Evolutionary conservation across 2,797 vertebrate species (phyloP), one percentile per base, ranked within the genome.

Genomic region (Antrozous pallidus): DNA sequence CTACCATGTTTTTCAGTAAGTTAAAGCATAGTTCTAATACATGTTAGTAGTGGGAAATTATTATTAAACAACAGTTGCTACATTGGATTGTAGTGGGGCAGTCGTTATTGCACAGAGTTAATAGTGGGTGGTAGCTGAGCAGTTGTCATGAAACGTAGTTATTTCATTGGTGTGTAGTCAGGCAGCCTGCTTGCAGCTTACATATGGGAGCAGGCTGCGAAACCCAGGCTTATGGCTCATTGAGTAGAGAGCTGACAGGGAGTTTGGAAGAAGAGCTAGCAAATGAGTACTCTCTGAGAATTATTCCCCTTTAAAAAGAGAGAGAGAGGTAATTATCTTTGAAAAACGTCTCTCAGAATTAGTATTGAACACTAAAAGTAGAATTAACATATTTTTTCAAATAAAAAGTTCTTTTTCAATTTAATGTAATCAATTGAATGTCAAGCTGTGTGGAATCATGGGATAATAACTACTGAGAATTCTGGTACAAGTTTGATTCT

Each of bases 301-400:
- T 51, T 33, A 33, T 24, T 75, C 12, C 18, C 20, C 33, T 69
- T 69, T 11, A 24, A 38, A 42, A 42, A 38, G n/a, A 26, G 14
- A 51, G n/a, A 38, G 20, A 54, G 33, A 18, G 18, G 85, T 77
- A 47, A 63, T 75, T 75, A 28, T 9, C 67, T 88, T 45, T 2
- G 69, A 73, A 38, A 67, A 70, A 78, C 56, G 20, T 1, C 11
- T 65, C 36, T 90, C 63, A 51, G 51, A 89, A 82, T 70, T 81
- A 28, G 42, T 33, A 87, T 31, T 11, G 73, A 74, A 36, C 31
- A 61, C 13, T 87, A n/a, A 61, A 6, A 82, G 40, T 85, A 89
- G 63, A 83, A 77, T 83, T 85, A 81, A 84, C 89, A 77, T 92
- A 90, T 92, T 92, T 92, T 47, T 36, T 6, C 82, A 54, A 85